Percentiles rank a stretch among this genome's conserved stretches.
These are phyloP conservation scores for Taeniopygia guttata DNA, from an alignment of 2,797 vertebrate genomes.

Conservation along the genomic window DNA sequence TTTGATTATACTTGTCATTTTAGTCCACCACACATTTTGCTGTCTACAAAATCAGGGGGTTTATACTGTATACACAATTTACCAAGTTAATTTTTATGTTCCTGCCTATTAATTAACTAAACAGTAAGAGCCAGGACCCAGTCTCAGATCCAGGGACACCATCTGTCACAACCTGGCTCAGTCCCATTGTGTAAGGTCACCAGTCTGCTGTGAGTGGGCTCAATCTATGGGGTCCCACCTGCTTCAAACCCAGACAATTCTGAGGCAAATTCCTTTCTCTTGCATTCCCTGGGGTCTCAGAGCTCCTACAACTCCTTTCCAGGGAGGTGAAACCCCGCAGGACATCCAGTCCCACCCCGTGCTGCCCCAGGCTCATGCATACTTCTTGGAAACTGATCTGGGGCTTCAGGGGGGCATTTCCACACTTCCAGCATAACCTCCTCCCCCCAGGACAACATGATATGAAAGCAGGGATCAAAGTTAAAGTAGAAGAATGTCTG, in stretches of 20 bases:
- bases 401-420: neutral
- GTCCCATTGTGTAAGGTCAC: slow-evolving; percentile 35
- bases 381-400: neutral
- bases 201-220: slow-evolving; percentile 55
- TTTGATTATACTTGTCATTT: neutral
- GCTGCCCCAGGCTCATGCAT: neutral
- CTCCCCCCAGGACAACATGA: neutral
- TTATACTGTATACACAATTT: neutral
- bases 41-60: neutral
- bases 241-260: neutral
- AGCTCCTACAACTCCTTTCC: neutral
- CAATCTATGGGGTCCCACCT: slow-evolving; percentile 16
- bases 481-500: neutral
- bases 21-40: neutral
- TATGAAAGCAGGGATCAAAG: neutral
- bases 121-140: slow-evolving; percentile 50
- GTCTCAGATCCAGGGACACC: slow-evolving; percentile 44
- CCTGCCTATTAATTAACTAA: slow-evolving; percentile 48
- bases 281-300: neutral
- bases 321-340: neutral
- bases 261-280: neutral
- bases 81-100: slow-evolving; percentile 24
- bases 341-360: rapidly evolving
- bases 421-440: neutral
- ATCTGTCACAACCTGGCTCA: slow-evolving; percentile 55